Conservation (phyloP, 2,113 vertebrate species). For the Tupaia chinensis region DNA sequence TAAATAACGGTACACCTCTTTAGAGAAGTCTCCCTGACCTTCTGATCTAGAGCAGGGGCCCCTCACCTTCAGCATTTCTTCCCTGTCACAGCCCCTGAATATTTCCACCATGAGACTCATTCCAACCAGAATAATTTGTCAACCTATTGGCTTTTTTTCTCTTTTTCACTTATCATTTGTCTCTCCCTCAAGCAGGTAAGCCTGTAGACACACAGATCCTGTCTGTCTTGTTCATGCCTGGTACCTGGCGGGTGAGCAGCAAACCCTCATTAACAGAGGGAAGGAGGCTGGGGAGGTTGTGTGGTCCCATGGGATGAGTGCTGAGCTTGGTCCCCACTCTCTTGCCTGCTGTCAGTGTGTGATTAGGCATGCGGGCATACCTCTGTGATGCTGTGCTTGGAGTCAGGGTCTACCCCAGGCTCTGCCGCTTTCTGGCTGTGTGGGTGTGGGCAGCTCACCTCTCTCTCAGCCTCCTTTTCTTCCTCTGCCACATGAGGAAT, state of each 20-base stretch:
- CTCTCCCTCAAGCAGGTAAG: neutral
- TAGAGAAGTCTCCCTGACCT: neutral
- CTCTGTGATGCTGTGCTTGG: neutral
- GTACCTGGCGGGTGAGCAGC: neutral
- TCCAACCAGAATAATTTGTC: neutral
- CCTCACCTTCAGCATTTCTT: neutral
- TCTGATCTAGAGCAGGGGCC: neutral
- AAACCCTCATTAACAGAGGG: neutral
- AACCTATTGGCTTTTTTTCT: neutral
- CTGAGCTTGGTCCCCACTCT: neutral
- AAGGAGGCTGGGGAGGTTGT: neutral
- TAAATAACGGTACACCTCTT: neutral
- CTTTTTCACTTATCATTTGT: neutral
- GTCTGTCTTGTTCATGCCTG: neutral
- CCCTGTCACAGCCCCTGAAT: neutral
- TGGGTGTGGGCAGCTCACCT: neutral
- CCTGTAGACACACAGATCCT: neutral
- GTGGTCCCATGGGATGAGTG: fast-evolving
- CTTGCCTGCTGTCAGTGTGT: neutral
- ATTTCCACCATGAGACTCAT: neutral
- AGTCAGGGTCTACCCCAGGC: neutral
- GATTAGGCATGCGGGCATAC: fast-evolving
- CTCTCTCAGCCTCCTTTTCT: neutral
- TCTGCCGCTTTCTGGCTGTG: neutral
- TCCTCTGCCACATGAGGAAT: neutral